phyloP scores from a whole-genome alignment of 2,888 invertebrate species.

The Ophion ellenae region DNA sequence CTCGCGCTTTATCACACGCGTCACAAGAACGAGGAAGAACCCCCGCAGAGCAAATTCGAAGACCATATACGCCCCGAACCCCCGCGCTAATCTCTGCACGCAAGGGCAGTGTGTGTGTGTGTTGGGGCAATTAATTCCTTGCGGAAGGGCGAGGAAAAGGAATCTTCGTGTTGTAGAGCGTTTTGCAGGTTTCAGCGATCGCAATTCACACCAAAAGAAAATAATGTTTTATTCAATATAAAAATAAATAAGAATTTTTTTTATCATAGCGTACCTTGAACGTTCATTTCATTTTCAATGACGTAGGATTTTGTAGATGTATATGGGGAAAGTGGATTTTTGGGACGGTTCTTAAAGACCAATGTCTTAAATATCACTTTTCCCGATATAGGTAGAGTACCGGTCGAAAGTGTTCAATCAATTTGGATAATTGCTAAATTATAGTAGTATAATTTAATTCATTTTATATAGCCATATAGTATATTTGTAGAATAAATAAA shows the following conservation, averaged over 20 bases:
- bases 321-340: too few relatives aligned
- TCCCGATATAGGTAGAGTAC: too few relatives aligned
- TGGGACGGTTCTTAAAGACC: too few relatives aligned
- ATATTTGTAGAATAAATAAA: too few relatives aligned
- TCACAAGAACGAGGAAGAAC: slow-evolving; percentile 24
- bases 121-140: slow-evolving; percentile 36
- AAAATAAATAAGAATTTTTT: background rate
- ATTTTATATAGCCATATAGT: too few relatives aligned
- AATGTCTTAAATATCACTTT: too few relatives aligned
- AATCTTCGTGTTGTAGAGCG: background rate
- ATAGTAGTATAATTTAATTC: too few relatives aligned
- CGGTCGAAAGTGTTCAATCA: too few relatives aligned
- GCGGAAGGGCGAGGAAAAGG: background rate
- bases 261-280: background rate
- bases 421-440: too few relatives aligned
- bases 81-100: slow-evolving; percentile 27
- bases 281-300: background rate
- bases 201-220: background rate
- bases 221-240: background rate
- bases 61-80: background rate
- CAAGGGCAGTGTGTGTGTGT: background rate
- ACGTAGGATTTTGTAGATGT: too few relatives aligned
- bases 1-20: slow-evolving; percentile 52
- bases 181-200: background rate
- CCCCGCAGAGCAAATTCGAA: slow-evolving; percentile 36